Conservation (phyloP, 2,797 vertebrate genomes). For the Craterocephalus amniculus region DNA sequence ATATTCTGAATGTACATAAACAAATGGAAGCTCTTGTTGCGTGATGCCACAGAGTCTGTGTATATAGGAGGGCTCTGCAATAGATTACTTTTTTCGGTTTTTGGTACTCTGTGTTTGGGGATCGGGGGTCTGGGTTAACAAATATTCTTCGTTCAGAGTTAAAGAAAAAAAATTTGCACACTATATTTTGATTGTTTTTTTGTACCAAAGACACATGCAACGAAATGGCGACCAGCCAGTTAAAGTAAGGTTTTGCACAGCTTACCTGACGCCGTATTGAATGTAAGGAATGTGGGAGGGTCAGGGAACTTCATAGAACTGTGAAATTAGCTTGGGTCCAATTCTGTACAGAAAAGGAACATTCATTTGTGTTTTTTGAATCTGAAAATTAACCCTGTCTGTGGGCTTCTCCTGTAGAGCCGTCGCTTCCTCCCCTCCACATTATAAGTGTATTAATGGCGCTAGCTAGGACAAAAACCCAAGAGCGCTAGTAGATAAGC, state of each 20-base stretch:
- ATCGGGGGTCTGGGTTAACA: conserved; percentile 51
- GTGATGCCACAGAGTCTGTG: conserved; percentile 99
- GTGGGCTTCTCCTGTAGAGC: conserved; percentile 88
- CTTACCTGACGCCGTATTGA: conserved; percentile 99
- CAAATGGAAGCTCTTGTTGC: conserved; percentile 96
- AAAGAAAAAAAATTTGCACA: conserved; percentile 95
- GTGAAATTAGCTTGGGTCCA: conserved; percentile 99
- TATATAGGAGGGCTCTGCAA: conserved; percentile 98
- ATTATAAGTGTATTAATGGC: conserved; percentile 67
- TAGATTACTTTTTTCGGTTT: conserved; percentile 82
- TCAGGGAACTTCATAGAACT: conserved; percentile 98
- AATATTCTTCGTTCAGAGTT: conserved; percentile 87
- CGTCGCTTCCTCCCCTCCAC: conserved; percentile 82
- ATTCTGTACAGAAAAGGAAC: conserved; percentile 97
- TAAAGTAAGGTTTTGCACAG: conserved; percentile 99
- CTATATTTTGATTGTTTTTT: conserved; percentile 96
- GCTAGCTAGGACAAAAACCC: conserved; percentile 58
- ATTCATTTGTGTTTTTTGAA: conserved; percentile 82
- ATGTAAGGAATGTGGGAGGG: conserved; percentile 97
- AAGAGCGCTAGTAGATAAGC: conserved; percentile 81
- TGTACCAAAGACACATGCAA: conserved; percentile 99
- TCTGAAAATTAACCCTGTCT: conserved; percentile 86
- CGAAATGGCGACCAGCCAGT: conserved; percentile 99
- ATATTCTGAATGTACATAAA: conserved; percentile 98
- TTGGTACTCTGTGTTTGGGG: conserved; percentile 83